These are phyloP conservation scores for Seladonia tumulorum DNA, from an alignment of 2,888 invertebrate species.

Conservation along the genomic window DNA sequence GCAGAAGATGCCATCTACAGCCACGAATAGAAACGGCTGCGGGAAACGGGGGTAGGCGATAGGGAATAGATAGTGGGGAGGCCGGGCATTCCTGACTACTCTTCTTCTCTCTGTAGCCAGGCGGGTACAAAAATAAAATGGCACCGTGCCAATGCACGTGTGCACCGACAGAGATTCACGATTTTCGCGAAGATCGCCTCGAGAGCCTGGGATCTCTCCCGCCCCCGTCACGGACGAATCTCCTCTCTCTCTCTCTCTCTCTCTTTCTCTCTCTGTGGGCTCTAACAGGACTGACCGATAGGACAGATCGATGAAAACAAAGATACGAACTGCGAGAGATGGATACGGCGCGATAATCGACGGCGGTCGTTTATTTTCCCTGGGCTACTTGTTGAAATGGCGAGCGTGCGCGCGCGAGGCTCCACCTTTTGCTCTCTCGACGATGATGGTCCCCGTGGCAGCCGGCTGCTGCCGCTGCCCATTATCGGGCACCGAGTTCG, in stretches of 20 bases:
- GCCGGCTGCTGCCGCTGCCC: neutral
- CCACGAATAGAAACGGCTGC: constrained; percentile 61
- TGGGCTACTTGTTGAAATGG: constrained; percentile 56
- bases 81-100: constrained; percentile 49
- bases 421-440: neutral
- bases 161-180: constrained; percentile 65
- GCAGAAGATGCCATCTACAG: constrained; percentile 68
- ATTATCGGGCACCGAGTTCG: constrained; percentile 32
- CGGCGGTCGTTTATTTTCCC: constrained; percentile 35
- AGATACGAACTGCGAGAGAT: constrained; percentile 40
- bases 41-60: constrained; percentile 48
- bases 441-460: neutral
- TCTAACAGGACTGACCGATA: constrained; percentile 17
- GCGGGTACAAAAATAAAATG: constrained; percentile 74
- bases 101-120: constrained; percentile 25
- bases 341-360: constrained; percentile 47
- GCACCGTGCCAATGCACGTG: constrained; percentile 77
- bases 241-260: neutral
- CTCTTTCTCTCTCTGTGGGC: neutral
- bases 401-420: neutral
- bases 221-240: neutral
- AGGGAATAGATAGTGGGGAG: constrained; percentile 53
- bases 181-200: constrained; percentile 67
- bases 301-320: constrained; percentile 50
- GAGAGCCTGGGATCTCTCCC: constrained; percentile 7